Base-by-base conservation (phyloP, 2,797 vertebrate genomes). In the Corythornis leucogaster region DNA sequence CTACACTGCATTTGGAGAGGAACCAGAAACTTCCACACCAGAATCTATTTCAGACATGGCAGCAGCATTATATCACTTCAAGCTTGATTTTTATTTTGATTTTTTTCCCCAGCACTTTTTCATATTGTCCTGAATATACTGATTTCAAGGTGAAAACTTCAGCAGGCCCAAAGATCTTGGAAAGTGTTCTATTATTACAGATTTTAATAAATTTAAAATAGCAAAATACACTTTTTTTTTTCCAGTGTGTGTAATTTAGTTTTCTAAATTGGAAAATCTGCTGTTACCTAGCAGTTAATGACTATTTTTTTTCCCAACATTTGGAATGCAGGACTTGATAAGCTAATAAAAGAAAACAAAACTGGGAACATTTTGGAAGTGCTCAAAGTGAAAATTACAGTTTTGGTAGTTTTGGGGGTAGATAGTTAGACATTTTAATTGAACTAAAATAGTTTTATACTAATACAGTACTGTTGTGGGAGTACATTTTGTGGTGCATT, bases 401-500 rank as follows among this genome's bases (percentile, higher is more conserved):
- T 98, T 97, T 96, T 96, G 95, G 90, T 97, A 90, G 96, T 92
- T 96, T 96, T 97, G 96, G 93, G 85, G 93, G 89, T 96, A 96
- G 97, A 96, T 97, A 97, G 96, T 96, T 97, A 97, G 97, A 97
- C 96, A 96, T 97, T 97, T 97, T 97, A 97, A 97, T 97, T 97
- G 97, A 97, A 97, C 96, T 96, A 97, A 97, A 97, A 92, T 94
- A 97, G 95, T 95, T 97, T 96, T 94, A 90, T 95, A 96, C 96
- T 96, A 97, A 97, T 95, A 95, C 92, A 81, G 95, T 93, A 93
- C 86, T 96, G 80, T 95, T 97, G 97, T 97, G 97, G 97, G 97
- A 97, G 97, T 97, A 94, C 90, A 91, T 97, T 96, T 97, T 94
- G 88, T 93, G 76, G 84, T 96, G 87, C 96, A 92, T 96, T 96